These are phyloP conservation scores for Alosa sapidissima DNA, from an alignment of 2,797 vertebrate species.

Conservation along the genomic window DNA sequence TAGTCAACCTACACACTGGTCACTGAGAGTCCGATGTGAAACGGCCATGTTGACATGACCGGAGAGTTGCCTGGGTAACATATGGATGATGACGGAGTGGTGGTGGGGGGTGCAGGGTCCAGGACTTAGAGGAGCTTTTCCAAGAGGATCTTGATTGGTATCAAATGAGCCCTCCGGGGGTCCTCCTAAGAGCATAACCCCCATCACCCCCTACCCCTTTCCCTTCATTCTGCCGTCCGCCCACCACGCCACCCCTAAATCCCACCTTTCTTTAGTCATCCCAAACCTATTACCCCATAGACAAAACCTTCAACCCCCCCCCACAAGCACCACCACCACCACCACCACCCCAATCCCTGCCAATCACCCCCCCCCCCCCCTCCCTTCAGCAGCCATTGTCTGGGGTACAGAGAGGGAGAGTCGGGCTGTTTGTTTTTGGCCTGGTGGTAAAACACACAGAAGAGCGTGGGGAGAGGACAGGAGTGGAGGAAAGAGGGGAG, in stretches of 20 bases:
- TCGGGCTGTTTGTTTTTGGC: slow-evolving; percentile 2
- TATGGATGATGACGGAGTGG: neutral
- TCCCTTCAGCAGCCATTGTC: neutral
- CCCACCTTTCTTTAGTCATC: neutral
- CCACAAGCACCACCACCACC: neutral
- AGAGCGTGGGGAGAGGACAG: neutral
- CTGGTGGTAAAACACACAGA: slow-evolving; percentile 18
- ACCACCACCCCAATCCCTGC: neutral
- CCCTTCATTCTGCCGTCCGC: neutral
- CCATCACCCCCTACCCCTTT: slow-evolving; percentile 3
- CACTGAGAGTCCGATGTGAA: neutral
- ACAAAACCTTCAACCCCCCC: neutral
- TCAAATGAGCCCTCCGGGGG: slow-evolving; percentile 18
- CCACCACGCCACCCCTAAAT: neutral
- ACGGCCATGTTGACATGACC: neutral
- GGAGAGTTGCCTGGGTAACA: neutral
- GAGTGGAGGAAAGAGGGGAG: too few species aligned
- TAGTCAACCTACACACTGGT: neutral
- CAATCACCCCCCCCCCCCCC: neutral
- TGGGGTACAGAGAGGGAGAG: neutral
- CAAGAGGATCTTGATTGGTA: slow-evolving; percentile 12
- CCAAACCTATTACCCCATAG: neutral
- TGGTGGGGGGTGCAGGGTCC: neutral
- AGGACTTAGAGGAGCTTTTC: slow-evolving; percentile 11
- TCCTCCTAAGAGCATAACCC: slow-evolving; percentile 7